phyloP scores from a whole-genome alignment of 2,888 invertebrate genomes.

The Erebia ligea region DNA sequence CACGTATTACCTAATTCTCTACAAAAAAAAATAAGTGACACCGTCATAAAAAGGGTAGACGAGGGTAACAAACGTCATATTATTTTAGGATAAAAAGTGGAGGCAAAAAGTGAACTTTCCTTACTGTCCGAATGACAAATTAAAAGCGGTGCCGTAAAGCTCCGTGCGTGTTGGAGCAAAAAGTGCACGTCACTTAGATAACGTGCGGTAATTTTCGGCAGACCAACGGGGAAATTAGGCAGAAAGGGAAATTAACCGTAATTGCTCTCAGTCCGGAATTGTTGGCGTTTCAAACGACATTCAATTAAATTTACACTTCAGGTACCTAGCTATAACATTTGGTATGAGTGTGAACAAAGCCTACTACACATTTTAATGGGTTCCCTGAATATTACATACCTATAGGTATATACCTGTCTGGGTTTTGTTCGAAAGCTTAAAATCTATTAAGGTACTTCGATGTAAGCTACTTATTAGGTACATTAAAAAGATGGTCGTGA shows the following conservation, averaged over 20 bases:
- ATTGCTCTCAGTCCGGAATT: conserved; percentile 9
- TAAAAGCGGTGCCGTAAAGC: conserved; percentile 55
- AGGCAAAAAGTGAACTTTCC: conserved; percentile 66
- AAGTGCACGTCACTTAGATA: conserved; percentile 44
- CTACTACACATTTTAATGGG: not conserved
- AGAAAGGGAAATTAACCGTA: conserved; percentile 25
- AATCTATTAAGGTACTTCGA: not conserved
- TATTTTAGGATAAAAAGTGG: conserved; percentile 62
- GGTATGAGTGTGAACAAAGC: not conserved
- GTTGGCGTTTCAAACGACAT: conserved; percentile 17
- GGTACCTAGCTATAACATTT: not conserved
- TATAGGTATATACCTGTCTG: not conserved
- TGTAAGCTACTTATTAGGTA: not conserved
- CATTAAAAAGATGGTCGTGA: no score
- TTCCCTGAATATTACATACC: not conserved
- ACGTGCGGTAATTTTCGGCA: conserved; percentile 33
- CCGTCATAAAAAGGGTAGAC: conserved; percentile 59
- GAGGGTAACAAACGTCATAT: conserved; percentile 72
- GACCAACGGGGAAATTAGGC: conserved; percentile 28
- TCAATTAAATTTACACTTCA: conserved; percentile 22
- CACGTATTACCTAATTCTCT: conserved; percentile 38
- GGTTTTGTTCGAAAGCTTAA: not conserved
- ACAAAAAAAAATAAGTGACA: conserved; percentile 50
- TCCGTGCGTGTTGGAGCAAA: conserved; percentile 46
- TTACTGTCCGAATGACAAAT: conserved; percentile 66